These are phyloP conservation scores for Drosophila pseudoobscura DNA, from an alignment of 1,140 invertebrate genomes.

Conservation along the genomic window DNA sequence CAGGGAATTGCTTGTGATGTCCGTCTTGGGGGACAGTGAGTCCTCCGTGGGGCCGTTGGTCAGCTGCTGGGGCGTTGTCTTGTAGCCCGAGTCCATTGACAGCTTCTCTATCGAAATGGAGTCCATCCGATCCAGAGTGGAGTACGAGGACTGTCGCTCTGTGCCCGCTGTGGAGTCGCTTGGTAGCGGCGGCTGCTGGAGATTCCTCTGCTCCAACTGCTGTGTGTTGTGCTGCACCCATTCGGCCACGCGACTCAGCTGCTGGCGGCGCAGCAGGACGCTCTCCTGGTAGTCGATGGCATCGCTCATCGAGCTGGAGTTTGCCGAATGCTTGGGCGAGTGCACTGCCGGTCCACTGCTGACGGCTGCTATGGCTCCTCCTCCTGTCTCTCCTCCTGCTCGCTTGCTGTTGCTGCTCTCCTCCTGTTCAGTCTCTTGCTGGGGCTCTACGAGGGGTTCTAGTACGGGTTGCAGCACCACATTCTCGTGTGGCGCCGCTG, in stretches of 20 bases:
- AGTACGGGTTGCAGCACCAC: slow-evolving; percentile 67
- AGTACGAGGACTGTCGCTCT: slow-evolving; percentile 73
- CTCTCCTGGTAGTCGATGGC: slow-evolving; percentile 80
- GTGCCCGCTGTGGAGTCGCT: slow-evolving; percentile 75
- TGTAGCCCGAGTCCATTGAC: slow-evolving; percentile 80
- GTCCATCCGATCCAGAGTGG: slow-evolving; percentile 76
- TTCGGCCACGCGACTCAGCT: slow-evolving; percentile 87
- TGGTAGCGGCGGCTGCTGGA: slow-evolving; percentile 53
- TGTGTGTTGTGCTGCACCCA: slow-evolving; percentile 87
- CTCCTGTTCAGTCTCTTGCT: slow-evolving; percentile 51
- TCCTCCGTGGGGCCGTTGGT: slow-evolving; percentile 77
- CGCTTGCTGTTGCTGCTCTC: slow-evolving; percentile 12
- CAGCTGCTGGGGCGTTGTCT: slow-evolving; percentile 75
- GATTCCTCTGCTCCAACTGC: slow-evolving; percentile 67
- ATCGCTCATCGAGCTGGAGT: slow-evolving; percentile 78
- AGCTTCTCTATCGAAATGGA: slow-evolving; percentile 80
- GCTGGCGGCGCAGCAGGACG: slow-evolving; percentile 84
- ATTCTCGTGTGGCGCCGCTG: slow-evolving; percentile 52
- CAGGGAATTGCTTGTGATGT: slow-evolving; percentile 66
- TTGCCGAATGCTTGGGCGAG: slow-evolving; percentile 70
- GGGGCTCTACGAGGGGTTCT: slow-evolving; percentile 59
- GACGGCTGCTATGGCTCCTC: not conserved
- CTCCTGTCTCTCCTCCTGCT: not conserved
- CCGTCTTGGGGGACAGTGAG: slow-evolving; percentile 72
- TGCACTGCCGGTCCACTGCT: slow-evolving; percentile 1